Base-by-base conservation (phyloP, 2,888 invertebrate genomes). In the Lepidonotus clava region DNA sequence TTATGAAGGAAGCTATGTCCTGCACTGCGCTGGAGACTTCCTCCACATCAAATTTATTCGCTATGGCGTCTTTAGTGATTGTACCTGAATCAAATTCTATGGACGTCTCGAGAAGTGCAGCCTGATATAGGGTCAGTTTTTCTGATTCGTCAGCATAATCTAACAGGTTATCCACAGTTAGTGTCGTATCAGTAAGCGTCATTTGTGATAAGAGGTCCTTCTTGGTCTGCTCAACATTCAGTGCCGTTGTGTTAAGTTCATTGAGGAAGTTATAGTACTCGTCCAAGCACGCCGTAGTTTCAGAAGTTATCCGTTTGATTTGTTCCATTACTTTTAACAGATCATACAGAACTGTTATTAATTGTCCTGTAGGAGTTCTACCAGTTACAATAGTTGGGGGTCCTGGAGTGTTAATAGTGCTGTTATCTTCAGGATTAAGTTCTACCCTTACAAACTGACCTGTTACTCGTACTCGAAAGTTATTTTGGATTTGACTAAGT, bases 81-180 rank as follows among this genome's bases (percentile, higher is more conserved):
- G 14, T 11, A 21, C 38, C 71, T 21, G 38, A 2, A n/a, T 71
- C 24, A 38, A 71, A 71, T 34, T 34, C 38, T 6, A 36, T 18
- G 36, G 71, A 71, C 11, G 38, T 34, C 18, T 71, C 38, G 6
- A 18, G 24, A 21, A 71, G 21, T 38, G 2, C 18, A 14, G 4
- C 18, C 24, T 71, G 34, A 34, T n/a, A 71, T 0, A 21, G 11
- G 1, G n/a, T 38, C 21, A 71, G 34, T n/a, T 34, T 0, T n/a
- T 71, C 71, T 36, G 71, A 36, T 71, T 71, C 71, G n/a, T 71
- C 71, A n/a, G 38, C 38, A 38, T 36, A 71, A 36, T 71, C 38
- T 38, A 71, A 38, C 0, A 36, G 4, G 38, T 71, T 38, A 38
- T 71, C 38, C 4, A 71, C 71, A 11, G 71, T 71, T 21, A 38